These are phyloP conservation scores for Ennomos fuscantarius DNA, from an alignment of 2,888 invertebrate genomes.

Conservation along the genomic window DNA sequence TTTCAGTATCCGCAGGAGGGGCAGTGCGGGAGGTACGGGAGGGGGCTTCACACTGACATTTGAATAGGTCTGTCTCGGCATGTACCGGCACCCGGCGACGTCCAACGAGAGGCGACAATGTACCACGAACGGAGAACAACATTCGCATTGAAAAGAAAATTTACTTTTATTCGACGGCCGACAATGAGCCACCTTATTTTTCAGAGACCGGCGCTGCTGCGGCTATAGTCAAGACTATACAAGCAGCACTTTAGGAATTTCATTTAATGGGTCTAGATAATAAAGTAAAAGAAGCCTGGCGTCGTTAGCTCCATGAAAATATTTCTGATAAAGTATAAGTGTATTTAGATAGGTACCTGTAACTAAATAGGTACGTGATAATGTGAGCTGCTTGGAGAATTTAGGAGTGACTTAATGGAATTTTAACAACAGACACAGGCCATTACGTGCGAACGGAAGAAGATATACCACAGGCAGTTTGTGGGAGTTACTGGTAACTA, in stretches of 20 bases:
- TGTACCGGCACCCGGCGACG: slow-evolving; percentile 81
- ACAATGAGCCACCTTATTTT: slow-evolving; percentile 70
- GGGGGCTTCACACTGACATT: slow-evolving; percentile 78
- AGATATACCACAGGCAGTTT: slow-evolving; percentile 10
- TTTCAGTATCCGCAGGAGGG: slow-evolving; percentile 71
- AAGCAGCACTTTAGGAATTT: slow-evolving; percentile 39
- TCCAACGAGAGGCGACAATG: slow-evolving; percentile 82
- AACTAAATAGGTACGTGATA: slow-evolving; percentile 31
- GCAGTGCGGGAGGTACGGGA: slow-evolving; percentile 49
- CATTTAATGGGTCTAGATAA: slow-evolving; percentile 40
- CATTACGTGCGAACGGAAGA: slow-evolving; percentile 16
- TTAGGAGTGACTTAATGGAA: slow-evolving; percentile 34
- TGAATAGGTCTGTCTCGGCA: slow-evolving; percentile 83
- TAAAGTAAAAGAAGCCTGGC: slow-evolving; percentile 38
- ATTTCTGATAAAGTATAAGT: slow-evolving; percentile 39
- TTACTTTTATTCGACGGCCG: slow-evolving; percentile 72
- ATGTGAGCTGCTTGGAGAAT: slow-evolving; percentile 20
- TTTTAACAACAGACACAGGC: slow-evolving; percentile 28
- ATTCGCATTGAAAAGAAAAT: slow-evolving; percentile 80
- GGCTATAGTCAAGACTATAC: slow-evolving; percentile 33
- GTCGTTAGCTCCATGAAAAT: slow-evolving; percentile 40
- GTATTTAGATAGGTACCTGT: slow-evolving; percentile 35
- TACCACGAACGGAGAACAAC: slow-evolving; percentile 76
- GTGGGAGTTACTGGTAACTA: slow-evolving; percentile 18
- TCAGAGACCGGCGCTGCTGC: slow-evolving; percentile 48